Evolutionary conservation across 1,140 invertebrate genomes (phyloP).

Genomic region (Hirudo medicinalis): DNA sequence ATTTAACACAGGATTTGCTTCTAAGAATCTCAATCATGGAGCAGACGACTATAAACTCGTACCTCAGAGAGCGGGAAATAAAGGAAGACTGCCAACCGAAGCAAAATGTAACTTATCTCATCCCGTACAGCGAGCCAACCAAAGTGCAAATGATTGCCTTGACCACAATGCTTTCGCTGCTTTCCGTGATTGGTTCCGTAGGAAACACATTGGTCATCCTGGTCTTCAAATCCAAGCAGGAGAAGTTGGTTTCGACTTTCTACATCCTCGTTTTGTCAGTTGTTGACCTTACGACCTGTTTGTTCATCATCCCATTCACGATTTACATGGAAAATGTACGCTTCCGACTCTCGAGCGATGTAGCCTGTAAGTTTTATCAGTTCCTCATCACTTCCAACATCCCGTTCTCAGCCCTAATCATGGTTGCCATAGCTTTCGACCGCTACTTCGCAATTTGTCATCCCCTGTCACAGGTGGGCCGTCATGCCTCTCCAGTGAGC

Average conservation of each 20-base stretch:
- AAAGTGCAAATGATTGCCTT: slow-evolving; percentile 18
- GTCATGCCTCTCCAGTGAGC: background rate
- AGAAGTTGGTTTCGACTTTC: slow-evolving; percentile 34
- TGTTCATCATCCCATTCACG: slow-evolving; percentile 20
- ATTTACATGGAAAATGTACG: slow-evolving; percentile 22
- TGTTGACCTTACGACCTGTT: slow-evolving; percentile 27
- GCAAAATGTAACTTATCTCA: background rate
- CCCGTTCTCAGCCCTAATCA: slow-evolving; percentile 20
- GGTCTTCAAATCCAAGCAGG: slow-evolving; percentile 35
- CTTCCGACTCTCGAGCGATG: slow-evolving; percentile 7
- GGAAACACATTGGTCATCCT: slow-evolving; percentile 39
- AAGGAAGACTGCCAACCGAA: background rate
- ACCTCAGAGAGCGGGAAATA: background rate
- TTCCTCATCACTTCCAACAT: slow-evolving; percentile 22
- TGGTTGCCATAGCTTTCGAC: slow-evolving; percentile 22
- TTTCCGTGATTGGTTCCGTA: slow-evolving; percentile 32
- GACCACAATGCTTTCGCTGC: slow-evolving; percentile 22
- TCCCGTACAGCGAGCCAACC: background rate
- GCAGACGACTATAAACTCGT: background rate
- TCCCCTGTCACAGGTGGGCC: background rate
- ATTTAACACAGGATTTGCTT: background rate
- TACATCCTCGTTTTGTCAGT: slow-evolving; percentile 37
- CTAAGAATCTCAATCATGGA: background rate
- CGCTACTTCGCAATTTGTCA: slow-evolving; percentile 3
- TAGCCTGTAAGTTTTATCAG: slow-evolving; percentile 21